Evolutionary conservation across 2,888 invertebrate species (phyloP), one percentile per base, ranked within the genome.

Genomic region (Lampropteryx suffumata): DNA sequence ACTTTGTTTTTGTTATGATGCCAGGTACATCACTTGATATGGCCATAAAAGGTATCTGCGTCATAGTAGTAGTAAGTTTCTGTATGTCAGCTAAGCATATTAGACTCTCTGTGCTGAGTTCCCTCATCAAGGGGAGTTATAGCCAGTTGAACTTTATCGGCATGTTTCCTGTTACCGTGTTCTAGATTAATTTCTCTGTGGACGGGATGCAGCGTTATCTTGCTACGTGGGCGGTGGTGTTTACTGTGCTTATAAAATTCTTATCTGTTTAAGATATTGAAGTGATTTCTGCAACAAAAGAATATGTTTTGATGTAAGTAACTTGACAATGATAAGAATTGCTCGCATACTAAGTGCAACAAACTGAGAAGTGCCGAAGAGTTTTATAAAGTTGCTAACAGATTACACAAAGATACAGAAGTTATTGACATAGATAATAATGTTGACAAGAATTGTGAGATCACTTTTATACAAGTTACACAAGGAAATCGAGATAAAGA

Each of bases 241-340:
- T 84, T 81, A 79, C 70, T 75, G 70, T 76, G 79, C 85, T 84
- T 83, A 73, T 77, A 82, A 83, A 82, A 79, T 79, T 82, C 85
- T 87, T 88, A 84, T 82, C 66, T 80, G 71, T 71, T 80, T 82
- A 84, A 87, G 88, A 83, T 85, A 84, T 82, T 64, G 71, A 75
- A 84, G 82, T 76, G 77, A 84, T 83, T 79, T 87, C 89, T 89
- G 87, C 74, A 90, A 90, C 85, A 87, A 87, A 75, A 76, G 72
- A 75, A 70, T 70, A 62, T 62, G 60, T 56, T 67, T 67, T 43
- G 68, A 61, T n/a, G n/a, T n/a, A n/a, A 67, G 57, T 58, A 56
- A 63, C 50, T 51, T 64, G 73, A 77, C 75, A 76, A 71, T 37
- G 49, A 45, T 44, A 13, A 34, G 2, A 17, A 17, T 17, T 2